These are phyloP conservation scores for Leptinotarsa peninsularis DNA, from an alignment of 2,888 invertebrate genomes.

Conservation along the genomic window DNA sequence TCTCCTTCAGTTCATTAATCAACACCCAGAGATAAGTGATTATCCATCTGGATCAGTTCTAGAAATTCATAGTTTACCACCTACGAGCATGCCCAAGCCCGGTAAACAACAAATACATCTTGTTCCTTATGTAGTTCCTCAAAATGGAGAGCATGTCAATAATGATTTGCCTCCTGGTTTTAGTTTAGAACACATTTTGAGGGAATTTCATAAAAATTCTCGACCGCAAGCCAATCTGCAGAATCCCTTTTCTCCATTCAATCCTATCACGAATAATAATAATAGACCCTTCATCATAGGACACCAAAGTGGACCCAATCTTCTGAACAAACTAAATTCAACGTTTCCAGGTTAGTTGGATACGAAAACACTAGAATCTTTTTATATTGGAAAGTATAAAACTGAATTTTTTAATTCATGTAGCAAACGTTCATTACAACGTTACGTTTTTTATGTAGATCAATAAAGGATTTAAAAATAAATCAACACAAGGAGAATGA, in stretches of 20 bases:
- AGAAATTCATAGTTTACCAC: slow-evolving; percentile 61
- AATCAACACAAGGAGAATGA: no score
- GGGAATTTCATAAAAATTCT: slow-evolving; percentile 61
- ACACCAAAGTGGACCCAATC: slow-evolving; percentile 55
- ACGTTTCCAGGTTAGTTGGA: slow-evolving; percentile 55
- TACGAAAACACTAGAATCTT: neutral
- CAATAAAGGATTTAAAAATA: no score
- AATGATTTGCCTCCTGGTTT: slow-evolving; percentile 55
- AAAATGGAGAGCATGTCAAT: slow-evolving; percentile 42
- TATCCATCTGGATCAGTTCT: slow-evolving; percentile 64
- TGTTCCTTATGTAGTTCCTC: slow-evolving; percentile 54
- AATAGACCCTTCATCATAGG: slow-evolving; percentile 55
- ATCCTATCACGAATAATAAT: slow-evolving; percentile 38
- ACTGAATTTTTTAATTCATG: slow-evolving; percentile 1
- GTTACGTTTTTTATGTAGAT: neutral
- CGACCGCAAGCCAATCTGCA: slow-evolving; percentile 43
- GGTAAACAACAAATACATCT: slow-evolving; percentile 46
- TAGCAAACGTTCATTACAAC: neutral
- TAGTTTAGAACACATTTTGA: slow-evolving; percentile 61
- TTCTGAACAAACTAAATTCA: slow-evolving; percentile 55
- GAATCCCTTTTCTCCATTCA: slow-evolving; percentile 37
- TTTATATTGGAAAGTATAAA: slow-evolving; percentile 18
- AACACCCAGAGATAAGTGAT: slow-evolving; percentile 64
- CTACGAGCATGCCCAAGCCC: slow-evolving; percentile 31
- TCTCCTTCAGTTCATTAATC: slow-evolving; percentile 63